These are phyloP conservation scores for Procambarus virginalis DNA, from an alignment of 1,140 invertebrate genomes.

Conservation along the genomic window DNA sequence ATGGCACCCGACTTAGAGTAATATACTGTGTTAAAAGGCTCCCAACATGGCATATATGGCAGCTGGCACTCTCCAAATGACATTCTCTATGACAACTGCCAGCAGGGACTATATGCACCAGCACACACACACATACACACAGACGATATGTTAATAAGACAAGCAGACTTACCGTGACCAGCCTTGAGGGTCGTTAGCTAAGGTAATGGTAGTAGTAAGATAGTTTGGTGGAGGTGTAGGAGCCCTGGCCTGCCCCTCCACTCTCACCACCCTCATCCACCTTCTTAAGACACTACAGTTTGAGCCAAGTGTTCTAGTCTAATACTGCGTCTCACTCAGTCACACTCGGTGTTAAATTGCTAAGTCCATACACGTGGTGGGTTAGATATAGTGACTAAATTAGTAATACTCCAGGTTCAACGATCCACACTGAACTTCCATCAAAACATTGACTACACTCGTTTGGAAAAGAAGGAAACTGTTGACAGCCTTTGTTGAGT, in stretches of 20 bases:
- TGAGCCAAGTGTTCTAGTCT: background rate
- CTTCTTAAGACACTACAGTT: too few species aligned
- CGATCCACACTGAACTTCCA: conserved; percentile 38
- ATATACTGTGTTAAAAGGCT: too few species aligned
- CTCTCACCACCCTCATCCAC: background rate
- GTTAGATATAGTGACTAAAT: background rate
- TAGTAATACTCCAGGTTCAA: conserved; percentile 27
- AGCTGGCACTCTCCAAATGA: background rate
- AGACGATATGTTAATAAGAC: too few species aligned
- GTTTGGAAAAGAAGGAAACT: background rate
- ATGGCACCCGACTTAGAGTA: too few species aligned
- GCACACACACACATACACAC: too few species aligned
- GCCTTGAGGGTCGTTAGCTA: background rate
- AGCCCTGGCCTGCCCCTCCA: background rate
- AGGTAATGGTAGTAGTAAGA: background rate
- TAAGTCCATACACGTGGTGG: too few species aligned
- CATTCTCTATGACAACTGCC: background rate
- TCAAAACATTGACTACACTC: conserved; percentile 38
- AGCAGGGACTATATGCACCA: too few species aligned
- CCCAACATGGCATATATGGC: too few species aligned
- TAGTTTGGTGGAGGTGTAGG: background rate
- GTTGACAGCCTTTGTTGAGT: background rate
- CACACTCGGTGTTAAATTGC: background rate
- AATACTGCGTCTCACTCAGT: background rate
- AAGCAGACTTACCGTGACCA: background rate